Evolutionary conservation across 2,797 vertebrate species (phyloP).

Genomic region (Echeneis naucrates): DNA sequence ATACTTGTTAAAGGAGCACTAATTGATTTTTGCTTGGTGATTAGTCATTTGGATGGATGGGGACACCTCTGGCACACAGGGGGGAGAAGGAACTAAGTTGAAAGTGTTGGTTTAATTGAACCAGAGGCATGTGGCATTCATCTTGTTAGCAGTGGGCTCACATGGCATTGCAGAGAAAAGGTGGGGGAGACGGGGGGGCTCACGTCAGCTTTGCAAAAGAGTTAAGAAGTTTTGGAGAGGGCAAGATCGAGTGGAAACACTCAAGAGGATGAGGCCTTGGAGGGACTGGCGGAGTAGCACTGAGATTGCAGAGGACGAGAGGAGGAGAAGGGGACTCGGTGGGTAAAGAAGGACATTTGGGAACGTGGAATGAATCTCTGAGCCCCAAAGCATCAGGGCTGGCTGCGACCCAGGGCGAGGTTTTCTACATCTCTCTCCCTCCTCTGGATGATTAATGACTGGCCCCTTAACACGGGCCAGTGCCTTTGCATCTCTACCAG

Average conservation of each 20-base stretch:
- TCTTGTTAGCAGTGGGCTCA: slow-evolving; percentile 34
- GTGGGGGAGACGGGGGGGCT: slow-evolving; percentile 11
- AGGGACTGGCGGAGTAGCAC: slow-evolving; percentile 18
- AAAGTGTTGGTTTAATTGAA: slow-evolving; percentile 78
- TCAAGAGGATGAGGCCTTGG: slow-evolving; percentile 41
- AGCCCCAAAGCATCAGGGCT: slow-evolving; percentile 39
- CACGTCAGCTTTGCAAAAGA: slow-evolving; percentile 28
- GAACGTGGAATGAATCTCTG: slow-evolving; percentile 37
- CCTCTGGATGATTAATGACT: slow-evolving; percentile 69
- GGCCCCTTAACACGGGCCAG: slow-evolving; percentile 43
- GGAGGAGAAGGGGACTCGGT: slow-evolving; percentile 1
- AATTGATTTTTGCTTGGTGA: slow-evolving; percentile 75
- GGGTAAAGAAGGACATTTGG: slow-evolving; percentile 37
- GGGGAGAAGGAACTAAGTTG: slow-evolving; percentile 52
- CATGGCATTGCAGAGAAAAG: neutral
- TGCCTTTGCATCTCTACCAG: slow-evolving; percentile 39
- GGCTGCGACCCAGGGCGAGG: slow-evolving; percentile 12
- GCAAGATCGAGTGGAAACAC: slow-evolving; percentile 19
- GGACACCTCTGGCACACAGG: slow-evolving; percentile 42
- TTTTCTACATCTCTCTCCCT: slow-evolving; percentile 12
- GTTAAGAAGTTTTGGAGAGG: slow-evolving; percentile 19
- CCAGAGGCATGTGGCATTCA: slow-evolving; percentile 53
- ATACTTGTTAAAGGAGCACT: slow-evolving; percentile 63
- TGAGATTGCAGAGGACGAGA: slow-evolving; percentile 15
- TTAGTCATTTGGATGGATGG: slow-evolving; percentile 71